phyloP scores from a whole-genome alignment of 2,888 invertebrate genomes.

The Drosophila neonasuta region DNA sequence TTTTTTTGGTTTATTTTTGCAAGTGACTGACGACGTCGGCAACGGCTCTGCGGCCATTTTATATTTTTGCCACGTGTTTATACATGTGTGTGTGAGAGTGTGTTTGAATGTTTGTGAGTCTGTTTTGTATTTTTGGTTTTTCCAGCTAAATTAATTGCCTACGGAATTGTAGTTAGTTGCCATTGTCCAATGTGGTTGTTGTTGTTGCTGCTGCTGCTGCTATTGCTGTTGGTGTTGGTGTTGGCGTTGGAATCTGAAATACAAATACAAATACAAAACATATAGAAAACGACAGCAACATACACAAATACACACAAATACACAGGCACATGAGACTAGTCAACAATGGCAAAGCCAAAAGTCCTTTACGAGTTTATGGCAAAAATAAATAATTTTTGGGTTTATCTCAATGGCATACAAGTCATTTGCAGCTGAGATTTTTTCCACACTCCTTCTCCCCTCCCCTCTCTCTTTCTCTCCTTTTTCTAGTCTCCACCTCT shows the following conservation, averaged over 20 bases:
- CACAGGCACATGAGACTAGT: constrained; percentile 24
- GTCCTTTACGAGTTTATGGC: constrained; percentile 75
- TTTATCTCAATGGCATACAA: constrained; percentile 76
- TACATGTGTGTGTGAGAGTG: constrained; percentile 19
- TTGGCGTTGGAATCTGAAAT: constrained; percentile 69
- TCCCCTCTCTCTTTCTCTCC: constrained; percentile 23
- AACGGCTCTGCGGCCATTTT: constrained; percentile 48
- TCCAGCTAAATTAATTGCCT: constrained; percentile 76
- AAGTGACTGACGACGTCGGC: constrained; percentile 61
- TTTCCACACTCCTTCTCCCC: constrained; percentile 39
- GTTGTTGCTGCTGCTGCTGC: constrained; percentile 41
- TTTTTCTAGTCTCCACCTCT: constrained; percentile 14
- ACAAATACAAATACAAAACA: constrained; percentile 68
- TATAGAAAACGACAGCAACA: constrained; percentile 55
- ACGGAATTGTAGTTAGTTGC: constrained; percentile 76
- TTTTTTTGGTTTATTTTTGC: constrained; percentile 33
- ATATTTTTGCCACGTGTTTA: constrained; percentile 60
- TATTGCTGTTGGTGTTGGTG: constrained; percentile 39
- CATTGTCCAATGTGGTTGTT: constrained; percentile 55
- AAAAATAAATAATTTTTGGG: constrained; percentile 78
- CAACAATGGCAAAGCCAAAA: constrained; percentile 68
- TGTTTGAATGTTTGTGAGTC: constrained; percentile 26
- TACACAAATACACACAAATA: constrained; percentile 23
- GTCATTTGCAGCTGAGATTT: constrained; percentile 77
- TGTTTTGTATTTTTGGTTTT: constrained; percentile 73